A percentile compares a stretch with the other conserved stretches of the same genome.
phyloP scores from a whole-genome alignment of 2,888 invertebrate species.

The Amiota communis region DNA sequence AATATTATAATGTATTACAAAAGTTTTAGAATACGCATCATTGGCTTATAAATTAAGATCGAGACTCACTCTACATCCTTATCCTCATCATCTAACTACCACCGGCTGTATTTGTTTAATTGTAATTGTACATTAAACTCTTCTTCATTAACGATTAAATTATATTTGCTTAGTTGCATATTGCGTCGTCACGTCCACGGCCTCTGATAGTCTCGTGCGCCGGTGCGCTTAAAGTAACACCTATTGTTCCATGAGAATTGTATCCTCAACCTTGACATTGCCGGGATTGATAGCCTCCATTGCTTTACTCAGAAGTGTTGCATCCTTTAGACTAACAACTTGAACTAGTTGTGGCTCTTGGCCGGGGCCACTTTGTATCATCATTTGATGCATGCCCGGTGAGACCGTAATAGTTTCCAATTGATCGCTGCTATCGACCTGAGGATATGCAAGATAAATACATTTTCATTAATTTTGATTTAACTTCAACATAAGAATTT shows the following conservation, averaged over 20 bases:
- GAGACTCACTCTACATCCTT: too few relatives aligned
- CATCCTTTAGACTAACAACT: constrained; percentile 89
- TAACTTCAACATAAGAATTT: too few relatives aligned
- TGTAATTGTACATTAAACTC: too few relatives aligned
- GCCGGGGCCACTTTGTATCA: constrained; percentile 81
- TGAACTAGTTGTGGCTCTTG: constrained; percentile 86
- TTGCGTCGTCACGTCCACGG: too few relatives aligned
- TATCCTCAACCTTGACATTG: constrained; percentile 83
- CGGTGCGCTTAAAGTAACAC: constrained; percentile 5
- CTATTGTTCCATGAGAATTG: constrained; percentile 73
- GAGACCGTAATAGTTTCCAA: constrained; percentile 85
- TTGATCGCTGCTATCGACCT: constrained; percentile 85
- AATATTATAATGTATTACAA: too few relatives aligned
- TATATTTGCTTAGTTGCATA: too few relatives aligned
- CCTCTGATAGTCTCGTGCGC: neutral
- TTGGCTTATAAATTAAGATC: too few relatives aligned
- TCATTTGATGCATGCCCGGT: constrained; percentile 87
- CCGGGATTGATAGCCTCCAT: constrained; percentile 79
- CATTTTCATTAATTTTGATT: too few relatives aligned
- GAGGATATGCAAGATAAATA: neutral
- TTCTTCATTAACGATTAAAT: too few relatives aligned
- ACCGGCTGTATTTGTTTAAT: too few relatives aligned
- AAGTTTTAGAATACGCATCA: too few relatives aligned
- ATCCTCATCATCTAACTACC: too few relatives aligned
- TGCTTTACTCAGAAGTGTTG: constrained; percentile 85